These are phyloP conservation scores for Brachypodius melanocephalos DNA, from an alignment of 2,113 vertebrate species.

Conservation along the genomic window DNA sequence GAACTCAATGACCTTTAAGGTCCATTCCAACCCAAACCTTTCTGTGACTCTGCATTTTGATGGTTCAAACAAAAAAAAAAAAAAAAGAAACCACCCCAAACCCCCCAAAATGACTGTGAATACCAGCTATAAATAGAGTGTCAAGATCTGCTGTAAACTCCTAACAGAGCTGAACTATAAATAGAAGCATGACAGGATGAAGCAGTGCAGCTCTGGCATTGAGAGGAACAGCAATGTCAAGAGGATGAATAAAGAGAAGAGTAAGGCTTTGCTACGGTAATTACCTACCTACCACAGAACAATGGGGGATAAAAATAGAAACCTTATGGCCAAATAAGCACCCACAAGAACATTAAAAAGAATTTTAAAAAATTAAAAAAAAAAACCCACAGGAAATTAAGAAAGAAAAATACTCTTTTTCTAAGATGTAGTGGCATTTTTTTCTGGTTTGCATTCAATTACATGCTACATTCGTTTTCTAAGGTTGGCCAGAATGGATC, in stretches of 20 bases:
- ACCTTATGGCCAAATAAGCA: not conserved
- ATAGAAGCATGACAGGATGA: not conserved
- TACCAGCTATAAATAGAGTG: not conserved
- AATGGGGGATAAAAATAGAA: slow-evolving; percentile 37
- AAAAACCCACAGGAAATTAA: not conserved
- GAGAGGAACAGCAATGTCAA: not conserved
- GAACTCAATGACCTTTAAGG: not conserved
- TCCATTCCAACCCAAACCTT: not conserved
- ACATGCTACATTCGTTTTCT: not conserved
- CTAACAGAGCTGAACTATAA: not conserved
- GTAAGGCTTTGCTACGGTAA: not conserved
- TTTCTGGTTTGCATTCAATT: not conserved
- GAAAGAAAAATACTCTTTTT: not conserved
- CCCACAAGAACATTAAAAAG: not conserved
- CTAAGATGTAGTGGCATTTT: not conserved
- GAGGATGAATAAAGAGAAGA: not conserved
- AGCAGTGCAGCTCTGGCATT: not conserved
- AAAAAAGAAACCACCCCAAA: not conserved
- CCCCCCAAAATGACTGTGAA: not conserved
- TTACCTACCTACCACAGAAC: slow-evolving; percentile 15
- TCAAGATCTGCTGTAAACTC: not conserved
- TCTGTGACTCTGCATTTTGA: accelerated
- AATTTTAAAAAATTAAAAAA: not conserved
- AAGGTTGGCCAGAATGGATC: not conserved
- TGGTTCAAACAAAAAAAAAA: not conserved